A percentile compares a stretch with the other conserved stretches of the same genome.
Evolutionary conservation across 2,113 vertebrate genomes (phyloP).

Genomic region (Parus major): DNA sequence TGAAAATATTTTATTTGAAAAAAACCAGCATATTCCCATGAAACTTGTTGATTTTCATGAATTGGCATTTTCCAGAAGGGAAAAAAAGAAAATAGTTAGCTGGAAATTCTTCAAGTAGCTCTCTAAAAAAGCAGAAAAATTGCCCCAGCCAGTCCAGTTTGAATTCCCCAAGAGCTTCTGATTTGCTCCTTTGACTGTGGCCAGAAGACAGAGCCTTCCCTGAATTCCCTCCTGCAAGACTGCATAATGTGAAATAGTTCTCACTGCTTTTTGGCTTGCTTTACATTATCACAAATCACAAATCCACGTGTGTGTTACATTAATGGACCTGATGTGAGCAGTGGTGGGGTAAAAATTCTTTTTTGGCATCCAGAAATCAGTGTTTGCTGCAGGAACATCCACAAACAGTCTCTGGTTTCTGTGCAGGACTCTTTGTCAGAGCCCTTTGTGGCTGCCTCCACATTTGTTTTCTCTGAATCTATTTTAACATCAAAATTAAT

Average conservation of each 20-base stretch:
- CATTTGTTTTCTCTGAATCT: too few species aligned
- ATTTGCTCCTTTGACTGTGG: not conserved
- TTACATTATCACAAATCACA: not conserved
- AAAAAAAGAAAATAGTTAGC: not conserved
- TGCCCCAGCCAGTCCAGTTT: not conserved
- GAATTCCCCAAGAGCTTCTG: not conserved
- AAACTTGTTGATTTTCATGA: constrained; percentile 33
- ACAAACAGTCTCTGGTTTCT: not conserved
- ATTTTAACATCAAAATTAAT: too few species aligned
- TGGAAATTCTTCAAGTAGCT: not conserved
- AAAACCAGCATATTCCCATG: not conserved
- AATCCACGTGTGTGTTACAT: not conserved
- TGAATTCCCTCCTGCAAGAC: not conserved
- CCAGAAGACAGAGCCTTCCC: not conserved
- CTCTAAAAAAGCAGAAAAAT: not conserved
- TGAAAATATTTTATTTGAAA: not conserved
- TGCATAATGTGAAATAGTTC: not conserved
- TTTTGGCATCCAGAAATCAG: not conserved
- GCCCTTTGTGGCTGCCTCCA: too few species aligned
- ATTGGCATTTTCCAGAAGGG: not conserved
- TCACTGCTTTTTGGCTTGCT: not conserved
- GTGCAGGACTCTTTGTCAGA: not conserved
- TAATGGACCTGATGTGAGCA: not conserved
- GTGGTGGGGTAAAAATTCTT: not conserved
- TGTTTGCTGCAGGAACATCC: not conserved